Evolutionary conservation across 2,888 invertebrate species (phyloP).

Genomic region (Lithophane socia): DNA sequence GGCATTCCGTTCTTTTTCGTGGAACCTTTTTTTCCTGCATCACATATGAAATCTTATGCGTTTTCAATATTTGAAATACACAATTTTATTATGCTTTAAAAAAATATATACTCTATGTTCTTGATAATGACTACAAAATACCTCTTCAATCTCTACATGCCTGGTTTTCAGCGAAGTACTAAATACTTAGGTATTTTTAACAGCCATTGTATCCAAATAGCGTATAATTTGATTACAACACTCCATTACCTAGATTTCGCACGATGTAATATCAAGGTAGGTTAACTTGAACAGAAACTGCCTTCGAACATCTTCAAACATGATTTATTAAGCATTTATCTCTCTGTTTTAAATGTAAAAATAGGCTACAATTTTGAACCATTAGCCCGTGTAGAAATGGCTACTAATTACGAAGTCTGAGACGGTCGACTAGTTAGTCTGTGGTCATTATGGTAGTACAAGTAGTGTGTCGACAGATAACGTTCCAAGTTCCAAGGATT

Average conservation of each 20-base stretch:
- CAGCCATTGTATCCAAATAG: background rate
- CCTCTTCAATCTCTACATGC: background rate
- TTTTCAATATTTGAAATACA: no score
- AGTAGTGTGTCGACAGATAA: conserved; percentile 65
- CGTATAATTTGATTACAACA: conserved; percentile 45
- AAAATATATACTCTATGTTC: background rate
- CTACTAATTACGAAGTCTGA: conserved; percentile 73
- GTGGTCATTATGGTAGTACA: conserved; percentile 58
- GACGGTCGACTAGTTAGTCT: conserved; percentile 54
- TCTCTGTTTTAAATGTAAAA: conserved; percentile 45
- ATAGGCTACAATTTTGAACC: conserved; percentile 64
- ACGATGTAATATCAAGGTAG: conserved; percentile 26
- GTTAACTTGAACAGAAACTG: conserved; percentile 22
- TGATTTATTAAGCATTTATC: conserved; percentile 29
- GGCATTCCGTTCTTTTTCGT: background rate
- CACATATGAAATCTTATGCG: background rate
- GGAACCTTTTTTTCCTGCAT: background rate
- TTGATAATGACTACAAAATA: background rate
- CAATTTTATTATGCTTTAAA: no score
- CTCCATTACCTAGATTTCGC: conserved; percentile 30
- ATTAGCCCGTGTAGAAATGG: conserved; percentile 68
- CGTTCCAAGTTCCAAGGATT: conserved; percentile 71
- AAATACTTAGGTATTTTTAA: background rate
- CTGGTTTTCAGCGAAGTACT: background rate
- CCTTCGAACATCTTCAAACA: conserved; percentile 23